A percentile compares a stretch with the other conserved stretches of the same genome.
phyloP scores from a whole-genome alignment of 1,140 invertebrate genomes.

The Atta texana region DNA sequence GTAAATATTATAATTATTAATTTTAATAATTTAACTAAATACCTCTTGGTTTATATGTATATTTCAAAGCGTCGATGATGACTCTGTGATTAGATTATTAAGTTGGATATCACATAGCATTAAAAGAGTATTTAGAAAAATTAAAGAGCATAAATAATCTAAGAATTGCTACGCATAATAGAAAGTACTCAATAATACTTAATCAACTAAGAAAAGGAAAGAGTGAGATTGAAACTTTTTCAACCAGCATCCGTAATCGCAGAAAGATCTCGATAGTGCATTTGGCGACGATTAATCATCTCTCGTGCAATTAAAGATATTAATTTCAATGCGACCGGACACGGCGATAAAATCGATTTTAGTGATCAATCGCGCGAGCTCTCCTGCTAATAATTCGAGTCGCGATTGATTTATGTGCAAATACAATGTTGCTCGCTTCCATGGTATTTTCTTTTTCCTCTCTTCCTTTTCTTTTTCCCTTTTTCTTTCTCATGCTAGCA shows the following conservation, averaged over 20 bases:
- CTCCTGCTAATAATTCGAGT: slow-evolving; percentile 43
- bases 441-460: not conserved
- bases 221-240: not conserved
- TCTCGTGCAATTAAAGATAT: slow-evolving; percentile 51
- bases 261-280: slow-evolving; percentile 15
- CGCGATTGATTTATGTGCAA: slow-evolving; percentile 38
- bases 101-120: not conserved
- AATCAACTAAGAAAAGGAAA: not conserved
- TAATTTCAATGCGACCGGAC: slow-evolving; percentile 42
- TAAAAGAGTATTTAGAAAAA: not conserved
- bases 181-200: not conserved
- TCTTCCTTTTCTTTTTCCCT: not conserved
- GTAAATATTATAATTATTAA: not conserved
- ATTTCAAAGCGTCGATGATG: not conserved
- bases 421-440: slow-evolving; percentile 28
- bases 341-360: slow-evolving; percentile 39
- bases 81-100: not conserved
- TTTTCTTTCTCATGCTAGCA: slow-evolving; percentile 7
- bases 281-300: slow-evolving; percentile 36
- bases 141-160: not conserved
- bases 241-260: slow-evolving; percentile 6
- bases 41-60: not conserved
- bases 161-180: not conserved
- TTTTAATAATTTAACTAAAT: not conserved
- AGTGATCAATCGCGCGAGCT: slow-evolving; percentile 41